These are phyloP conservation scores for Cyprinodon tularosa DNA, from an alignment of 2,113 vertebrate genomes.

Conservation along the genomic window DNA sequence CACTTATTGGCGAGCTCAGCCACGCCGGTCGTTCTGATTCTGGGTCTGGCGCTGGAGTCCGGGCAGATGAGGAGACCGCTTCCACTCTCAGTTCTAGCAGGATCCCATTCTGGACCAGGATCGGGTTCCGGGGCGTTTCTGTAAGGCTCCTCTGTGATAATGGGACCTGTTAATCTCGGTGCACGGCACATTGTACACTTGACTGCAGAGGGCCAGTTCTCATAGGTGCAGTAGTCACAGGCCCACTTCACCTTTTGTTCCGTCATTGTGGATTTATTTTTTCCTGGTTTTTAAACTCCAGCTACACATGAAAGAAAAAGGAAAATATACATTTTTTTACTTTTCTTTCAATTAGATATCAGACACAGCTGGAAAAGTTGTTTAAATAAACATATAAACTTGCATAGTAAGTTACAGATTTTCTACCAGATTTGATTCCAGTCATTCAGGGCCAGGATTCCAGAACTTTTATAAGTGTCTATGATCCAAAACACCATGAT, in stretches of 20 bases:
- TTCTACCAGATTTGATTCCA: too few species aligned
- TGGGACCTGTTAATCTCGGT: slow-evolving; percentile 87
- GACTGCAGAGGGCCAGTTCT: slow-evolving; percentile 93
- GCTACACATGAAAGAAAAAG: background rate
- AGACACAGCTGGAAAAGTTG: background rate
- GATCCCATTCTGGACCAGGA: slow-evolving; percentile 84
- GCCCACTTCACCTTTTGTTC: slow-evolving; percentile 93
- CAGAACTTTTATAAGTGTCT: too few species aligned
- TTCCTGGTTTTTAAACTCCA: slow-evolving; percentile 24
- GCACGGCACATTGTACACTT: slow-evolving; percentile 97
- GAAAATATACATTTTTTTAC: background rate
- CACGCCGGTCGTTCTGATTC: slow-evolving; percentile 83
- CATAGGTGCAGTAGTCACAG: slow-evolving; percentile 96
- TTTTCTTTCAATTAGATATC: background rate
- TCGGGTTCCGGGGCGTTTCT: slow-evolving; percentile 84
- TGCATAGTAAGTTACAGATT: too few species aligned
- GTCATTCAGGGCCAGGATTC: too few species aligned
- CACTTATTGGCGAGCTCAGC: slow-evolving; percentile 91
- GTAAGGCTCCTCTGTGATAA: slow-evolving; percentile 94
- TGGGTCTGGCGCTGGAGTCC: slow-evolving; percentile 92
- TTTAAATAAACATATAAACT: too few species aligned
- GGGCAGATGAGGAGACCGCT: slow-evolving; percentile 91
- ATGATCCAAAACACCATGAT: too few species aligned
- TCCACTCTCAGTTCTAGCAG: slow-evolving; percentile 83
- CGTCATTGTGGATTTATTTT: slow-evolving; percentile 87